These are phyloP conservation scores for Palythoa grandis DNA, from an alignment of 92 coral and sea anemone species.

Conservation along the genomic window DNA sequence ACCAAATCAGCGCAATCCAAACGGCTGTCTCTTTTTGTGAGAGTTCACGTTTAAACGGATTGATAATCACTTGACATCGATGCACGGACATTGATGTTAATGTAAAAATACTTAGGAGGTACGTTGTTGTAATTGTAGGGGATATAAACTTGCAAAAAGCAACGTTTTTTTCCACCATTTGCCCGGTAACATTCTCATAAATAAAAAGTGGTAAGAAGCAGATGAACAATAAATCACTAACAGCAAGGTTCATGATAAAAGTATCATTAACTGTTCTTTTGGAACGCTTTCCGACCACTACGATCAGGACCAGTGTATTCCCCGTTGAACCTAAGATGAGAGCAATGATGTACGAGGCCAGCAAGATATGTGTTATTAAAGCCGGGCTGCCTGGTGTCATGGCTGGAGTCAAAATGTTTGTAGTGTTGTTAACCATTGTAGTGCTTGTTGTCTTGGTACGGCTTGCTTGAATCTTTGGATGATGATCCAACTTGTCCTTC, in stretches of 20 bases:
- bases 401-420: neutral
- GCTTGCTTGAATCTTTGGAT: neutral
- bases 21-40: slow-evolving; percentile 56
- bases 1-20: slow-evolving; percentile 66
- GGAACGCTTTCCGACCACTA: slow-evolving; percentile 69
- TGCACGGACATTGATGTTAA: slow-evolving; percentile 79
- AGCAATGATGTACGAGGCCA: slow-evolving; percentile 63
- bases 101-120: slow-evolving; percentile 66
- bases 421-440: slow-evolving; percentile 20
- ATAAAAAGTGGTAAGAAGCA: slow-evolving; percentile 69
- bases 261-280: slow-evolving; percentile 70
- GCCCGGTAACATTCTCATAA: slow-evolving; percentile 47
- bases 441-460: neutral
- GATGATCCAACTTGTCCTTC: too few species aligned
- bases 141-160: slow-evolving; percentile 63
- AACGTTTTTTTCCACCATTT: slow-evolving; percentile 35
- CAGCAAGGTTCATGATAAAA: slow-evolving; percentile 81
- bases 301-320: slow-evolving; percentile 67
- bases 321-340: slow-evolving; percentile 71
- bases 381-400: neutral
- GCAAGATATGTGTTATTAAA: neutral
- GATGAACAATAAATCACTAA: slow-evolving; percentile 67
- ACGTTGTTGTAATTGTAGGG: slow-evolving; percentile 71
- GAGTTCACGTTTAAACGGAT: slow-evolving; percentile 74
- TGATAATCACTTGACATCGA: slow-evolving; percentile 72